Conservation (phyloP, 2,113 vertebrate species). For the Meles meles region DNA sequence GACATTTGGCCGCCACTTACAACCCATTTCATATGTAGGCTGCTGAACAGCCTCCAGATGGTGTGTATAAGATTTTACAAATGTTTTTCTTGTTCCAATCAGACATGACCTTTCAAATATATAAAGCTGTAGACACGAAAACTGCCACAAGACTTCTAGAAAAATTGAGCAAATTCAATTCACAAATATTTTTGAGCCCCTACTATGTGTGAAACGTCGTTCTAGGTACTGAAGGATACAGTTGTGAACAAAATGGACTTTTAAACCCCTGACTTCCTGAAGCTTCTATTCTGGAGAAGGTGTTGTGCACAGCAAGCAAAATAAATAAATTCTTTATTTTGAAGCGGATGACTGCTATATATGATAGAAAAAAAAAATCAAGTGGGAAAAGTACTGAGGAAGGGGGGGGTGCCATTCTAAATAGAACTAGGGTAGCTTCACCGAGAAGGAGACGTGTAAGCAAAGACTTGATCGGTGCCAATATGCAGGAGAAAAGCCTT, state of each 20-base stretch:
- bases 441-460: not conserved
- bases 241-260: not conserved
- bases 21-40: not conserved
- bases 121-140: slow-evolving; percentile 47
- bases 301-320: not conserved
- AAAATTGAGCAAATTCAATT: slow-evolving; percentile 55
- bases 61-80: slow-evolving; percentile 38
- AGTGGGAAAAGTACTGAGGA: not conserved
- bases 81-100: slow-evolving; percentile 60
- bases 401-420: not conserved
- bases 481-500: not conserved
- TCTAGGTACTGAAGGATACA: not conserved
- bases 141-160: slow-evolving; percentile 27
- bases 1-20: not conserved
- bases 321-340: not conserved
- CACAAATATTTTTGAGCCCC: not conserved
- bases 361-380: not conserved
- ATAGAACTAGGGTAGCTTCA: not conserved
- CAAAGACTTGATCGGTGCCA: not conserved
- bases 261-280: not conserved
- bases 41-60: not conserved
- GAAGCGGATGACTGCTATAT: not conserved
- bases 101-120: slow-evolving; percentile 63
- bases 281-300: not conserved
- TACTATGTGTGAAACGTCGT: not conserved